Evolutionary conservation across 2,113 vertebrate species (phyloP).

Genomic region (Semnornis frantzii): DNA sequence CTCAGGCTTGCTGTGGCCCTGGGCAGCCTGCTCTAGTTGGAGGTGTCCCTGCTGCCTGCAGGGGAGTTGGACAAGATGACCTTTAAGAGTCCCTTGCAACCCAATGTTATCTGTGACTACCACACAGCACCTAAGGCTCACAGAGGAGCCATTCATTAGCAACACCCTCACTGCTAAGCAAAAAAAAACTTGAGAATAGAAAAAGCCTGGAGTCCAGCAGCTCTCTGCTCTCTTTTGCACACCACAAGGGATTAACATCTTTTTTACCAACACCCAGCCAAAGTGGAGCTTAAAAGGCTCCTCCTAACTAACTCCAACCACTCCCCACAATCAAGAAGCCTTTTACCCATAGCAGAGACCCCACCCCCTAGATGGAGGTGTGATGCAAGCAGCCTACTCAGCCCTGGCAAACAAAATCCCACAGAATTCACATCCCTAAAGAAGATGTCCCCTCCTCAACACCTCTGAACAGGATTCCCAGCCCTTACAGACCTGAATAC

Average conservation of each 20-base stretch:
- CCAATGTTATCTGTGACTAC: too few species aligned
- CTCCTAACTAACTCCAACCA: neutral
- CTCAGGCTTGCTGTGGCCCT: too few species aligned
- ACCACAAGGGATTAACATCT: neutral
- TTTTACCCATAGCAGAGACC: neutral
- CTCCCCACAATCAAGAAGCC: neutral
- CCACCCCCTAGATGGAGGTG: neutral
- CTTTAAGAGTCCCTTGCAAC: too few species aligned
- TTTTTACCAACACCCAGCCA: neutral
- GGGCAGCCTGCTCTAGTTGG: too few species aligned
- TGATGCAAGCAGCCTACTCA: neutral
- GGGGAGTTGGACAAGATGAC: too few species aligned
- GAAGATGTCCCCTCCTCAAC: neutral
- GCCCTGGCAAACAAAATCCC: neutral
- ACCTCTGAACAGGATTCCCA: neutral
- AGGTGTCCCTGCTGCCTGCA: too few species aligned
- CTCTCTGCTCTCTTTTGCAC: neutral
- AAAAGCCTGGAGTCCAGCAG: neutral
- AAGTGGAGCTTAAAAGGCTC: neutral
- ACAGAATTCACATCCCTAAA: neutral
- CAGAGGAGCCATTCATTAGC: neutral
- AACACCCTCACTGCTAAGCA: neutral
- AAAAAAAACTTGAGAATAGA: neutral
- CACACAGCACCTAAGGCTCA: neutral
- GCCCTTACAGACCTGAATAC: slow-evolving; percentile 87